phyloP scores from a whole-genome alignment of 2,113 vertebrate species.

The Calidris pygmaea region DNA sequence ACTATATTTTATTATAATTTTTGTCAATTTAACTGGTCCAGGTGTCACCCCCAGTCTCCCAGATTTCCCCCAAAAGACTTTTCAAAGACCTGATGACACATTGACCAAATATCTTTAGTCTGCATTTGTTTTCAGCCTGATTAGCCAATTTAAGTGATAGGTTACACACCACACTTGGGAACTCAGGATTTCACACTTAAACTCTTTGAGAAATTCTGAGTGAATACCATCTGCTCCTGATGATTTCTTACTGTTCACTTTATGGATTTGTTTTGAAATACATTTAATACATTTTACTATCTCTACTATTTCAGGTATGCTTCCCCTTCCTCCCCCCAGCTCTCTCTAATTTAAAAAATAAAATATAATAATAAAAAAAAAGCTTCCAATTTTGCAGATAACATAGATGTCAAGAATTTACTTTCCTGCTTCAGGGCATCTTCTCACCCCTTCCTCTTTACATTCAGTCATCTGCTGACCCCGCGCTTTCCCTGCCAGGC shows the following conservation, averaged over 20 bases:
- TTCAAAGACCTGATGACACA: not conserved
- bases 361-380: not conserved
- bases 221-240: conserved; percentile 50
- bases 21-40: not conserved
- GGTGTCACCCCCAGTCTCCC: not conserved
- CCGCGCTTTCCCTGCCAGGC: not conserved
- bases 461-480: not conserved
- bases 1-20: not conserved
- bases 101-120: not conserved
- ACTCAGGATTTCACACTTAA: conserved; percentile 47
- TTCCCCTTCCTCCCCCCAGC: not conserved
- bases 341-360: not conserved
- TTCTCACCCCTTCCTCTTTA: not conserved
- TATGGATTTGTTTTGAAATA: not conserved
- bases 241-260: conserved; percentile 31
- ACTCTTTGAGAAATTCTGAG: not conserved
- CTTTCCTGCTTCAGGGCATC: not conserved
- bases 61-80: not conserved
- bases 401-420: not conserved
- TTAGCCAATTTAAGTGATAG: conserved; percentile 21
- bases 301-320: not conserved
- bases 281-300: not conserved
- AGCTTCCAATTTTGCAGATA: not conserved
- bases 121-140: not conserved
- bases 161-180: conserved; percentile 42